Base-by-base conservation (phyloP, 2,888 invertebrate genomes). In the Chalcis sispes region DNA sequence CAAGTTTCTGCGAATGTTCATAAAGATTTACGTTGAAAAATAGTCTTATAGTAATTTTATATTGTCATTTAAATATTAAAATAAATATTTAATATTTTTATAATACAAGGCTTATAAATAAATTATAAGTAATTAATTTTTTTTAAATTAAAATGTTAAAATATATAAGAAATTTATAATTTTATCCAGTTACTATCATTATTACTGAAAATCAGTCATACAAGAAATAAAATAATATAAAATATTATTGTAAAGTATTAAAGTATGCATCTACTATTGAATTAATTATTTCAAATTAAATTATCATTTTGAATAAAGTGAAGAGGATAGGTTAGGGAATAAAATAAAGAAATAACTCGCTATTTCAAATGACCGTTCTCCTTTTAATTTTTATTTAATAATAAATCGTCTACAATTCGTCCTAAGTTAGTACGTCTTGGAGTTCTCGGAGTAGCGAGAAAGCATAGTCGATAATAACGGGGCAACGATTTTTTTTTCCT, bases 331-430 rank as follows among this genome's bases (percentile, higher is more conserved):
- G 54, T 15, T 2, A 62, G 40, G 25, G 46, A 46, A 59, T 67
- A 8, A 64, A 73, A 71, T 27, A 27, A 66, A 59, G 50, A 54
- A 75, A n/a, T n/a, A 48, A 64, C 58, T 69, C 64, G 23, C 83
- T 81, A 78, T 86, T 87, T 86, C 85, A 87, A 87, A 87, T 84
- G 83, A 81, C 85, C 85, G 82, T 83, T 87, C 87, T 85, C 84
- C 85, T 86, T 83, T 83, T 85, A 82, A 85, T 85, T 86, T n/a
- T 88, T 85, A 85, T 88, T 87, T 85, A 85, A 87, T 88, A 88
- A 87, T 87, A 88, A 88, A 87, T 88, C 86, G 85, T 86, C 87
- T 88, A 88, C 88, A 88, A 87, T 88, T 88, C 85, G 82, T 88
- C 85, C 86, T 87, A 88, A 85, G 85, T 84, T 85, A 87, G 85